Conservation (phyloP, 2,888 invertebrate species). For the Ormyrus thymus region DNA sequence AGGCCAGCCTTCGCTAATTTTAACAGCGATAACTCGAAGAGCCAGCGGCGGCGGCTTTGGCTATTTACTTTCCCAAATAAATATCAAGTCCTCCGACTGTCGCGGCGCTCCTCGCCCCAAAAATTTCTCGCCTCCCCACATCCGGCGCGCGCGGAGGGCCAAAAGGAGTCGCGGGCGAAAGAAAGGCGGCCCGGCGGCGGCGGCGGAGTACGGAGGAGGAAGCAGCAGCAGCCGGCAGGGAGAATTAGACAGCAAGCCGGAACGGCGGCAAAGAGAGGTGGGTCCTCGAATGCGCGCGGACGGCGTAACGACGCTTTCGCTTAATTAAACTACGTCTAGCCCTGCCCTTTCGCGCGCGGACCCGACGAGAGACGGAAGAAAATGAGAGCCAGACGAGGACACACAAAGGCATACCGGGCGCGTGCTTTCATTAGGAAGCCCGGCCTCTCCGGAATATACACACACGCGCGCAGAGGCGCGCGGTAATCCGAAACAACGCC, state of each 20-base stretch:
- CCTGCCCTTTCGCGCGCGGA: constrained; percentile 58
- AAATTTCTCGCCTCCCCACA: background rate
- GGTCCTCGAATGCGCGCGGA: constrained; percentile 30
- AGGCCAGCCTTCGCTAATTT: too few relatives aligned
- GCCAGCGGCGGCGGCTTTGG: too few relatives aligned
- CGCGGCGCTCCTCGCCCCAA: too few relatives aligned
- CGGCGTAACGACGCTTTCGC: constrained; percentile 63
- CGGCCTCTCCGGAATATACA: constrained; percentile 17
- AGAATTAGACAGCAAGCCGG: constrained; percentile 19
- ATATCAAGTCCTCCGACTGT: too few relatives aligned
- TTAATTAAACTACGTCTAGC: constrained; percentile 71
- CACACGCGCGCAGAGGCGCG: constrained; percentile 17
- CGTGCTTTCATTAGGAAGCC: constrained; percentile 69
- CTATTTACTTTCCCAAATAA: too few relatives aligned
- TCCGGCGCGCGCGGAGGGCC: background rate
- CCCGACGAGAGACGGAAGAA: constrained; percentile 26
- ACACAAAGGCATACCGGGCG: constrained; percentile 61
- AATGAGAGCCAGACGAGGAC: constrained; percentile 33
- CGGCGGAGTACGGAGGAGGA: background rate
- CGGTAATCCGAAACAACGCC: constrained; percentile 65
- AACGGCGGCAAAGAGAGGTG: constrained; percentile 11
- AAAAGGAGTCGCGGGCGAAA: background rate
- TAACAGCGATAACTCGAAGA: too few relatives aligned
- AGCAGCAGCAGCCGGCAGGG: constrained; percentile 30
- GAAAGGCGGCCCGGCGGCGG: too few relatives aligned